Evolutionary conservation across 1,140 invertebrate species (phyloP).

Genomic region (Oryctes rhinoceros): DNA sequence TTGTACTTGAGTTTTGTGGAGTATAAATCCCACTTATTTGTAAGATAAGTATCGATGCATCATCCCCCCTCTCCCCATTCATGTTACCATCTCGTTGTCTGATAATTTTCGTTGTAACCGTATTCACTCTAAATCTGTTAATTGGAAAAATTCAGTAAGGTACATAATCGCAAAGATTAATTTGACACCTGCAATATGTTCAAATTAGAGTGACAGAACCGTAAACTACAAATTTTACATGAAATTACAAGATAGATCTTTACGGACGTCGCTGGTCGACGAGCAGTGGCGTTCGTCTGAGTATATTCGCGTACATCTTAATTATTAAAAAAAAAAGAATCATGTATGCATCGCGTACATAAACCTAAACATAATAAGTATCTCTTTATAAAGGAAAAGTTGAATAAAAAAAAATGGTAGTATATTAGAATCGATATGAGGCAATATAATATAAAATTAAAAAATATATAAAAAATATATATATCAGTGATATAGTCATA

Average conservation of each 20-base stretch:
- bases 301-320: neutral
- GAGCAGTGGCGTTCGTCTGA: conserved; percentile 19
- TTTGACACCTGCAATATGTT: conserved; percentile 1
- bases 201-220: no score
- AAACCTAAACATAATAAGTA: conserved; percentile 14
- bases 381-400: conserved; percentile 33
- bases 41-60: no score
- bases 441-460: conserved; percentile 24
- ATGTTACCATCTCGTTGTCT: neutral
- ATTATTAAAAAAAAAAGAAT: conserved; percentile 15
- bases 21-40: no score
- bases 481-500: conserved; percentile 33
- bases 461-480: conserved; percentile 24
- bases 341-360: conserved; percentile 1
- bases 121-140: no score
- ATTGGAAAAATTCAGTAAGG: no score
- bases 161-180: neutral
- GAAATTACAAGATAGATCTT: neutral
- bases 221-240: no score
- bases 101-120: no score
- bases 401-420: conserved; percentile 20
- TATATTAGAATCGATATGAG: conserved; percentile 26
- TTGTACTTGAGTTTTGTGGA: no score
- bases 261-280: neutral
- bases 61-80: neutral